phyloP scores from a whole-genome alignment of 1,140 invertebrate species.

The Brachionus rotundiformis region DNA sequence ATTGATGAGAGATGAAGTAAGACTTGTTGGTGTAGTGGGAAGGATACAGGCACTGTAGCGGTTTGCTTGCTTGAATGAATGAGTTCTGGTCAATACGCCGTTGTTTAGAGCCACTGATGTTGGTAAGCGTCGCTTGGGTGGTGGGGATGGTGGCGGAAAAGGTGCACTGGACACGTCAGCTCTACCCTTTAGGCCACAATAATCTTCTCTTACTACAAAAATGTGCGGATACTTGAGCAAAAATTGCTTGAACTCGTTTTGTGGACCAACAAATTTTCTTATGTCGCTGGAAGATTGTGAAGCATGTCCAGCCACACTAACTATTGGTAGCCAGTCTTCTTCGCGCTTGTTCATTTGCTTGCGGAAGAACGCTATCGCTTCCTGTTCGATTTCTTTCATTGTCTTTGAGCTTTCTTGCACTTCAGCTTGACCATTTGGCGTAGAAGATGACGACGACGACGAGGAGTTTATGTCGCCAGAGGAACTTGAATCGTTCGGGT shows the following conservation, averaged over 20 bases:
- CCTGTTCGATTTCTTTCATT: constrained; percentile 58
- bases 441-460: constrained; percentile 11
- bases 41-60: constrained; percentile 29
- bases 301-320: constrained; percentile 64
- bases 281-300: constrained; percentile 63
- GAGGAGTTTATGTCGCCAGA: constrained; percentile 39
- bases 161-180: constrained; percentile 10
- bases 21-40: background rate
- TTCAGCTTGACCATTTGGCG: background rate
- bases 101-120: constrained; percentile 26
- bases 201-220: constrained; percentile 63
- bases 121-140: constrained; percentile 48
- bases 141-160: constrained; percentile 53
- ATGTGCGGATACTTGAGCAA: constrained; percentile 62
- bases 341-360: constrained; percentile 60
- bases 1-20: constrained; percentile 12
- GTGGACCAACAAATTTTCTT: constrained; percentile 64
- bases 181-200: constrained; percentile 58
- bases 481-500: background rate
- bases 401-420: constrained; percentile 38
- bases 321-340: constrained; percentile 63
- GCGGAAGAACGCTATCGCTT: constrained; percentile 65
- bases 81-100: constrained; percentile 45
- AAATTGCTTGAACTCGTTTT: constrained; percentile 63
- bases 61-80: constrained; percentile 49